Conservation (phyloP, 2,888 invertebrate genomes). For the Cantharis lateralis region DNA sequence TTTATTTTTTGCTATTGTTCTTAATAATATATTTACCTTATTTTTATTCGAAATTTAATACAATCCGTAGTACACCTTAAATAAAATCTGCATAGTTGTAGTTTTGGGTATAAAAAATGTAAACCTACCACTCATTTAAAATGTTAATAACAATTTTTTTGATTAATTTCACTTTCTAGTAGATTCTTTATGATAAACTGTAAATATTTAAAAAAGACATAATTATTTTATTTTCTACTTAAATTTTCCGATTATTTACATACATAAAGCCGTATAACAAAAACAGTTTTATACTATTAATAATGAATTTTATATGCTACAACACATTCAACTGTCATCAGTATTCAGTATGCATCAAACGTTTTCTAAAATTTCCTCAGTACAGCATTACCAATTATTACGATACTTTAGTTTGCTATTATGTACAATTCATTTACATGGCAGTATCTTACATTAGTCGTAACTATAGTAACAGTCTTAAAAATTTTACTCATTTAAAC, state of each 20-base stretch:
- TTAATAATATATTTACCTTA: not conserved
- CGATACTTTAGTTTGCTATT: slow-evolving; percentile 18
- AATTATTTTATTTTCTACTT: slow-evolving; percentile 31
- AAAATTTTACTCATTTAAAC: slow-evolving; percentile 20
- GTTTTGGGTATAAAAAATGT: not conserved
- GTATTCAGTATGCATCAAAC: not conserved
- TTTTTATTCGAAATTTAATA: not conserved
- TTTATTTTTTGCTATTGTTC: not conserved
- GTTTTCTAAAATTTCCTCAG: slow-evolving; percentile 33
- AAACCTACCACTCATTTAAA: not conserved
- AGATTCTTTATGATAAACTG: not conserved
- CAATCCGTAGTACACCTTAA: not conserved
- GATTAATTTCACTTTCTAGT: not conserved
- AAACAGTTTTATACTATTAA: slow-evolving; percentile 20
- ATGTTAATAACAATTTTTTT: not conserved
- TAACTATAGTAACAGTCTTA: slow-evolving; percentile 33
- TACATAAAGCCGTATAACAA: slow-evolving; percentile 33
- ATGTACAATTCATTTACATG: slow-evolving; percentile 30
- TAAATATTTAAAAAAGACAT: slow-evolving; percentile 18
- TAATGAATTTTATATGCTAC: not conserved
- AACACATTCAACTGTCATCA: slow-evolving; percentile 15
- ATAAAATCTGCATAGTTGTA: not conserved
- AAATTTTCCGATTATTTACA: slow-evolving; percentile 39
- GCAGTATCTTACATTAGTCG: slow-evolving; percentile 23
- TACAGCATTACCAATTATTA: slow-evolving; percentile 20